Base-by-base conservation (phyloP, 2,797 vertebrate genomes). In the Heteromormyrus szaboi region DNA sequence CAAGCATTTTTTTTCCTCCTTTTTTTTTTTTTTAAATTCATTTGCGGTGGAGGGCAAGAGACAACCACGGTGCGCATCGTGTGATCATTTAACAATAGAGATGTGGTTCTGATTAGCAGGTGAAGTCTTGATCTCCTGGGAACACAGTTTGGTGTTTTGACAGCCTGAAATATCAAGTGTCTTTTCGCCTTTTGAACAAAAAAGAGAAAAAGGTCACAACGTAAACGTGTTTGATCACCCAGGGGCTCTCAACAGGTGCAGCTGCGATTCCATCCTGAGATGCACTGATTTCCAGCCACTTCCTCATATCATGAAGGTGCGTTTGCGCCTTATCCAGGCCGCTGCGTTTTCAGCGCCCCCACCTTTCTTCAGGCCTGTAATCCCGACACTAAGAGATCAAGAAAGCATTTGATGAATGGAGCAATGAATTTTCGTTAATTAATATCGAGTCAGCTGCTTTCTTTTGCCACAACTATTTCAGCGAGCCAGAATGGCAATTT, bases 191-290 rank as follows among this genome's bases (percentile, higher is more conserved):
- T 88, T 54, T 81, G 50, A 76, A 81, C n/a, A 56, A 76, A 33
- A 33, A 68, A 37, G 12, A 72, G 25, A 33, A 37, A 7, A 44
- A 22, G 44, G 14, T 17, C 4, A 12, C 68, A 76, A 90, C 89
- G 90, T 19, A 89, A 88, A 92, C 90, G 89, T 37, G 89, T 51
- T 88, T 92, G 93, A 91, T 92, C 92, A 90, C 89, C 91, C 90
- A 89, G 87, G n/a, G 85, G 88, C 88, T 44, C 88, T 87, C 91
- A 92, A 89, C 93, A 94, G 94, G 92, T 94, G 93, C 91, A 89
- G 84, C n/a, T 89, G 88, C 87, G 90, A 89, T 50, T 6, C 11
- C 44, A 46, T 62, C 11, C 33, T 72, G n/a, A 53, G n/a, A 25
- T 76, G 59, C 11, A 8, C n/a, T 72, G 46, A 19, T 72, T 72